Evolutionary conservation across 2,113 vertebrate species (phyloP).

Genomic region (Brienomyrus brachyistius): DNA sequence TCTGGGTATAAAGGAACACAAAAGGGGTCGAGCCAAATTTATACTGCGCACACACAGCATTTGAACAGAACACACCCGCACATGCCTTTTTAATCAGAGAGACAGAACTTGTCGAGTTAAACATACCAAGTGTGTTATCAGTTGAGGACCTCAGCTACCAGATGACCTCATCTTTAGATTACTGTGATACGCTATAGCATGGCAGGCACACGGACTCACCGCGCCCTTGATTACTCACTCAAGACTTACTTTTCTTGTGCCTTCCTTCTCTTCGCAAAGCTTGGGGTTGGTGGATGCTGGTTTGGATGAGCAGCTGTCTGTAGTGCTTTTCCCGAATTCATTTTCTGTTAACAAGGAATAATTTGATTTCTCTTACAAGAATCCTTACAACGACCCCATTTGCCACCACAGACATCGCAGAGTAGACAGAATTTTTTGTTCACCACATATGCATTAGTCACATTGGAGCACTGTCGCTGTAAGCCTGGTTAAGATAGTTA

Average conservation of each 20-base stretch:
- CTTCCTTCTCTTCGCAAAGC: conserved; percentile 35
- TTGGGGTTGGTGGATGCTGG: conserved; percentile 36
- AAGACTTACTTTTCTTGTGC: conserved; percentile 33
- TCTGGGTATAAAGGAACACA: conserved; percentile 6
- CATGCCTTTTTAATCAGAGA: neutral
- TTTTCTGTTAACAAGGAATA: neutral
- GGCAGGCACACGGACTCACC: neutral
- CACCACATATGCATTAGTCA: neutral
- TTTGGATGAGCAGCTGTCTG: conserved; percentile 14
- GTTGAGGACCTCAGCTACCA: neutral
- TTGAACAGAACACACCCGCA: neutral
- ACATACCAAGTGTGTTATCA: neutral
- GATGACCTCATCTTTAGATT: neutral
- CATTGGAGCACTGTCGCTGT: neutral
- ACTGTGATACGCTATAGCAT: neutral
- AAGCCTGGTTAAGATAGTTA: neutral
- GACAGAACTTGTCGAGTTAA: neutral
- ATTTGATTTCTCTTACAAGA: neutral
- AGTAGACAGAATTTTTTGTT: neutral
- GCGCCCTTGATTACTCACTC: neutral
- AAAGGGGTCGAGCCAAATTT: neutral
- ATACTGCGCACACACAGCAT: neutral
- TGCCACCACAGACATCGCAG: neutral
- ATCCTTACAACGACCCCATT: neutral
- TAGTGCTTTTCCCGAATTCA: conserved; percentile 29